Conservation (phyloP, 2,113 vertebrate genomes). For the Caloenas nicobarica region DNA sequence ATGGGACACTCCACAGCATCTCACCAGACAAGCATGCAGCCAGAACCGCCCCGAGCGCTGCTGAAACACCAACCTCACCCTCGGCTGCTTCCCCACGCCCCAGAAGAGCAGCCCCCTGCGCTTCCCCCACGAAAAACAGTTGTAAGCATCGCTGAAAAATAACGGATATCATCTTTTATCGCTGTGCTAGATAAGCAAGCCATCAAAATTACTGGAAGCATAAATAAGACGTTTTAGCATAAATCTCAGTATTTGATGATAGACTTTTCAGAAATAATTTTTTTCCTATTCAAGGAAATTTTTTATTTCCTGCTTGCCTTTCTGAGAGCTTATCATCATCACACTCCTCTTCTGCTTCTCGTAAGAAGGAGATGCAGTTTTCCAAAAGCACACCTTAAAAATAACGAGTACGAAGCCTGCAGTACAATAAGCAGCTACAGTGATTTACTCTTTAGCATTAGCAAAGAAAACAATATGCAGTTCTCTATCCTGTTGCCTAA, state of each 20-base stretch:
- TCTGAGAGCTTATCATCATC: not conserved
- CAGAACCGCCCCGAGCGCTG: not conserved
- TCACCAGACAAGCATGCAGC: not conserved
- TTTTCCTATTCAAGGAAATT: not conserved
- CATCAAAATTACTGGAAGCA: not conserved
- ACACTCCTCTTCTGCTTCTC: not conserved
- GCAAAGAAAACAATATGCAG: not conserved
- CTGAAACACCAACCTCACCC: not conserved
- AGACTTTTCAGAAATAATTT: not conserved
- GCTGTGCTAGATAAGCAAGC: not conserved
- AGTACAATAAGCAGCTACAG: not conserved
- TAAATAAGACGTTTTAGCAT: not conserved
- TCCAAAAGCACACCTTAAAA: conserved; percentile 28
- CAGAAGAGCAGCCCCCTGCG: not conserved
- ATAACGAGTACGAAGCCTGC: conserved; percentile 9
- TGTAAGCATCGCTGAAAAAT: not conserved
- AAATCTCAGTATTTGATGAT: not conserved
- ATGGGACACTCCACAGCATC: conserved; percentile 41
- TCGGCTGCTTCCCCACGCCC: not conserved
- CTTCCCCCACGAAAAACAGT: not conserved
- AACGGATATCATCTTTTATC: conserved; percentile 26
- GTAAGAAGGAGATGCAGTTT: not conserved
- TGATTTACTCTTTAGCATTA: not conserved
- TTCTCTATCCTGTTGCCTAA: not conserved
- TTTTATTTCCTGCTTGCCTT: conserved; percentile 18